Evolutionary conservation across 2,113 vertebrate species (phyloP).

Genomic region (Oncorhynchus tshawytscha): DNA sequence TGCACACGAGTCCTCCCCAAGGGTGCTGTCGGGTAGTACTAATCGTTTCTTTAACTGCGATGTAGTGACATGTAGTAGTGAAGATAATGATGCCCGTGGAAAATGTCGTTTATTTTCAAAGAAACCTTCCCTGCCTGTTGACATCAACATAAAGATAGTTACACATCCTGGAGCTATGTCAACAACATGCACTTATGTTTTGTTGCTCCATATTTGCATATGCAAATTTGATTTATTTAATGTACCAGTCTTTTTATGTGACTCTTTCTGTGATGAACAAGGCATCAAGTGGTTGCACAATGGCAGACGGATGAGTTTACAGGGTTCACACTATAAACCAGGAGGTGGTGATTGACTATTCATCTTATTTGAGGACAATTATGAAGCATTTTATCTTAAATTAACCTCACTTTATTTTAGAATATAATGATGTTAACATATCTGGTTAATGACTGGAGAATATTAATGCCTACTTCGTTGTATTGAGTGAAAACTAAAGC

Average conservation of each 20-base stretch:
- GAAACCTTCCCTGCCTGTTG: slow-evolving; percentile 63
- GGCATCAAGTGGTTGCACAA: slow-evolving; percentile 70
- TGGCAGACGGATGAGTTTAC: slow-evolving; percentile 18
- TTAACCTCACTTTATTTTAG: slow-evolving; percentile 66
- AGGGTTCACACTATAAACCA: slow-evolving; percentile 53
- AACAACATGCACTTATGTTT: slow-evolving; percentile 67
- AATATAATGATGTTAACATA: slow-evolving; percentile 57
- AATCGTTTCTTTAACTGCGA: slow-evolving; percentile 64
- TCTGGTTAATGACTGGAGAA: slow-evolving; percentile 51
- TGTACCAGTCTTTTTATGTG: slow-evolving; percentile 65
- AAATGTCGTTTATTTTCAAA: slow-evolving; percentile 65
- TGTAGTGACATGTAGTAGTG: slow-evolving; percentile 64
- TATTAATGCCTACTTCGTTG: slow-evolving; percentile 58
- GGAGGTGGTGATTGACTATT: slow-evolving; percentile 43
- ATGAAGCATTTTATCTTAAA: slow-evolving; percentile 57
- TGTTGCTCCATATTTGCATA: slow-evolving; percentile 66
- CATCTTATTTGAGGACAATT: slow-evolving; percentile 59
- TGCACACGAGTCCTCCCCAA: slow-evolving; percentile 60
- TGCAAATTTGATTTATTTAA: slow-evolving; percentile 61
- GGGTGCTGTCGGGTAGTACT: slow-evolving; percentile 64
- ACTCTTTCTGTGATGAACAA: slow-evolving; percentile 66
- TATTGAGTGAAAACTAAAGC: slow-evolving; percentile 59
- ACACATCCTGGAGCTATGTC: slow-evolving; percentile 68
- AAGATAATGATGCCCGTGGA: slow-evolving; percentile 73
- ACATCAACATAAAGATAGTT: slow-evolving; percentile 74